These are phyloP conservation scores for Pitangus sulphuratus DNA, from an alignment of 2,797 vertebrate genomes.

Conservation along the genomic window DNA sequence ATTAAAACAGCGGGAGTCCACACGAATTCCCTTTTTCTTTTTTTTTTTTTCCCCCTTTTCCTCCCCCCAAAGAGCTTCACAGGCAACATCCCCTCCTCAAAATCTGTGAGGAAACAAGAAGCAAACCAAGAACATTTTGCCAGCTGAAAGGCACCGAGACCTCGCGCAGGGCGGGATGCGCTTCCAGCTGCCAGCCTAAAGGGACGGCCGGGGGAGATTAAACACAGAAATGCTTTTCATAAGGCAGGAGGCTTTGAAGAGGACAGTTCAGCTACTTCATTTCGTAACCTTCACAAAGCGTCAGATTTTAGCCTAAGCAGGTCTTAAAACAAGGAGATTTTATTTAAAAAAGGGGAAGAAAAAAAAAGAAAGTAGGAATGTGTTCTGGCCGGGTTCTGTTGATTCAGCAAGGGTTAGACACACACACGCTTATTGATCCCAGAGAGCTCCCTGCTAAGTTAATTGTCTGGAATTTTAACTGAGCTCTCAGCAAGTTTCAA, in stretches of 20 bases:
- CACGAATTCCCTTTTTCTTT: neutral
- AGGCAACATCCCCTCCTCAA: neutral
- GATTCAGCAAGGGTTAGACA: constrained; percentile 70
- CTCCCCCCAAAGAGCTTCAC: neutral
- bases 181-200: constrained; percentile 45
- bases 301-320: constrained; percentile 59
- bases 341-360: neutral
- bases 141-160: neutral
- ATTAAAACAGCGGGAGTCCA: constrained; percentile 3
- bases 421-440: constrained; percentile 68
- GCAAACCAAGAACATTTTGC: neutral
- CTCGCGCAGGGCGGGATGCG: neutral
- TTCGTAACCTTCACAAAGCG: constrained; percentile 50
- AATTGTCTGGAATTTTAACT: constrained; percentile 74
- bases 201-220: neutral
- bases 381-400: constrained; percentile 59
- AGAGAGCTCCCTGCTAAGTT: constrained; percentile 70
- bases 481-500: constrained; percentile 69
- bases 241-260: neutral
- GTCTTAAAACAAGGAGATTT: constrained; percentile 65
- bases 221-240: constrained; percentile 57
- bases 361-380: neutral
- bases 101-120: neutral
- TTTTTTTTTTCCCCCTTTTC: fast-evolving
- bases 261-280: constrained; percentile 58